Evolutionary conservation across 2,797 vertebrate species (phyloP).

Genomic region (Megaceryle alcyon): DNA sequence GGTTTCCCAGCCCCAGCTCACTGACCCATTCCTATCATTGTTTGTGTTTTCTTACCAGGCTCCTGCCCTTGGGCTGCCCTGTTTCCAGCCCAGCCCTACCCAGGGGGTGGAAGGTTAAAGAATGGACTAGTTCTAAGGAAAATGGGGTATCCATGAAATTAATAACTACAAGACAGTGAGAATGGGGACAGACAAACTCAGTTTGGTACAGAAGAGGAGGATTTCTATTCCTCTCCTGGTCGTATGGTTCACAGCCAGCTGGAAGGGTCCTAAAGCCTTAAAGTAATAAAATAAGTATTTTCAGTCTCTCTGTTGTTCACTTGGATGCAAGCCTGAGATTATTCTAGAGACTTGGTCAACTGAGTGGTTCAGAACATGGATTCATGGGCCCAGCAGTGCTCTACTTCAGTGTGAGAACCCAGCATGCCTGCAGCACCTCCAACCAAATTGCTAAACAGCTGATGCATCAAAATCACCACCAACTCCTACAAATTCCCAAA

Average conservation of each 20-base stretch:
- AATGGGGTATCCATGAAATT: background rate
- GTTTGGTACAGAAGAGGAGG: background rate
- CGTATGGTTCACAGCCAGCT: background rate
- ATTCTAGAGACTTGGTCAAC: background rate
- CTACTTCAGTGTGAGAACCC: background rate
- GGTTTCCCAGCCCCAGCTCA: background rate
- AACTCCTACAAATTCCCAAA: background rate
- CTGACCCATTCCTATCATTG: background rate
- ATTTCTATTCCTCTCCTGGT: background rate
- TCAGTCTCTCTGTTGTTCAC: background rate
- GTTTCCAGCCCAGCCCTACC: background rate
- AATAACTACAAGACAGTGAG: background rate
- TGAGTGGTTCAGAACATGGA: background rate
- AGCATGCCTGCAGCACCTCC: background rate
- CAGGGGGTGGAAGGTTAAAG: background rate
- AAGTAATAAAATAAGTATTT: background rate
- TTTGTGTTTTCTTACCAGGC: background rate
- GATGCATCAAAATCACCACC: background rate
- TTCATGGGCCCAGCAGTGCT: background rate
- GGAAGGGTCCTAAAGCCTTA: background rate
- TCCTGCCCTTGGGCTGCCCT: background rate
- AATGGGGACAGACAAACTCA: background rate
- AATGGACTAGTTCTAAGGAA: background rate
- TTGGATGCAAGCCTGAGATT: background rate
- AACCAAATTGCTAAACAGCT: accelerated